Conservation (phyloP, 2,888 invertebrate genomes). For the Lasiommata megera region DNA sequence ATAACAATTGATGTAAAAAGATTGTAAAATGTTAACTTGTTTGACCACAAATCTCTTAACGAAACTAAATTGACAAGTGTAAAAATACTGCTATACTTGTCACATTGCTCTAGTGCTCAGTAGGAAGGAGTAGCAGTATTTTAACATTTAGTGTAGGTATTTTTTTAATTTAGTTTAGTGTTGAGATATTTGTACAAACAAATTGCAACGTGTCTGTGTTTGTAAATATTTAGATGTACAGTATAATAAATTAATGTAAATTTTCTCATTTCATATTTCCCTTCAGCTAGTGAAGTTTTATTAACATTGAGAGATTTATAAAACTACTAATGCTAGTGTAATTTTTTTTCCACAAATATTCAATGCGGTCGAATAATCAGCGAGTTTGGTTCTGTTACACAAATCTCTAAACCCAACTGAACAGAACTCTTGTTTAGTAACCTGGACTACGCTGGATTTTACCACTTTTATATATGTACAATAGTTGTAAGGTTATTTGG, state of each 20-base stretch:
- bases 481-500: too few species aligned
- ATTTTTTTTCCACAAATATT: constrained; percentile 15
- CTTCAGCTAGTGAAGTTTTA: constrained; percentile 44
- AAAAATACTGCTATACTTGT: neutral
- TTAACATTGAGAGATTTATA: constrained; percentile 56
- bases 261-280: constrained; percentile 46
- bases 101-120: too few species aligned
- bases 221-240: constrained; percentile 52
- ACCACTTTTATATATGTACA: too few species aligned
- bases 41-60: neutral
- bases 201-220: constrained; percentile 14
- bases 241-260: constrained; percentile 34
- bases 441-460: too few species aligned
- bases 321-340: constrained; percentile 36
- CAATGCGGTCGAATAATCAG: too few species aligned
- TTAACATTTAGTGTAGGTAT: too few species aligned
- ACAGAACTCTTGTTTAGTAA: too few species aligned
- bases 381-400: too few species aligned
- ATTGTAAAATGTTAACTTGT: constrained; percentile 37
- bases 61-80: neutral
- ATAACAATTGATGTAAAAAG: neutral
- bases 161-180: neutral
- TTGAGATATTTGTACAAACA: neutral
- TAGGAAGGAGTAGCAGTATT: too few species aligned
- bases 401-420: too few species aligned